Evolutionary conservation across 2,888 invertebrate genomes (phyloP).

Genomic region (Fragum sueziense): DNA sequence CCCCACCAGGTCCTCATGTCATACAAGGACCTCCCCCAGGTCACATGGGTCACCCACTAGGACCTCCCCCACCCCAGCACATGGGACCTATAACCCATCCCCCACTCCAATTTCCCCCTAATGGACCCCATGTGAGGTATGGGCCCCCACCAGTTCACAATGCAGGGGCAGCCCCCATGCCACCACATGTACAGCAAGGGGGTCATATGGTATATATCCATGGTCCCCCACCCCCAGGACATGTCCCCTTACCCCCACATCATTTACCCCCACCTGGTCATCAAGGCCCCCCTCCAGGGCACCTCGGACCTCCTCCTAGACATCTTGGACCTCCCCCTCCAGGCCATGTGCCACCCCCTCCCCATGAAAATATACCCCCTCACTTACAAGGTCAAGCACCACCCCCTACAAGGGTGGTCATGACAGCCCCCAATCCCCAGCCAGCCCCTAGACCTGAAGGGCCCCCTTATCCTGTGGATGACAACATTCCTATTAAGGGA

Average conservation of each 20-base stretch:
- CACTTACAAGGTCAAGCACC: conserved; percentile 3
- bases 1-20: conserved; percentile 1
- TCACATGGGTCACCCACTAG: not conserved
- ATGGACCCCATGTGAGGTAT: conserved; percentile 19
- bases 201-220: not conserved
- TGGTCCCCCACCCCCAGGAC: conserved; percentile 2
- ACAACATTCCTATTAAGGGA: conserved; percentile 14
- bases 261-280: conserved; percentile 18
- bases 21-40: not conserved
- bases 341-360: conserved; percentile 19
- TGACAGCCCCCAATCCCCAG: conserved; percentile 1
- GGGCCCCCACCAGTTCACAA: conserved; percentile 14
- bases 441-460: conserved; percentile 13
- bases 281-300: conserved; percentile 21
- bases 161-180: not conserved
- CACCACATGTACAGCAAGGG: not conserved
- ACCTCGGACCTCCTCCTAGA: conserved; percentile 14
- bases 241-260: conserved; percentile 11
- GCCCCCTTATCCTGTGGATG: conserved; percentile 40
- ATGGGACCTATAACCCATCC: not conserved
- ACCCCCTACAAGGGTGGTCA: not conserved
- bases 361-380: conserved; percentile 12
- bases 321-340: conserved; percentile 5
- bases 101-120: not conserved
- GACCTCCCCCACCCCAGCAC: conserved; percentile 6